These are phyloP conservation scores for Peucedramus taeniatus DNA, from an alignment of 2,113 vertebrate genomes.

Conservation along the genomic window DNA sequence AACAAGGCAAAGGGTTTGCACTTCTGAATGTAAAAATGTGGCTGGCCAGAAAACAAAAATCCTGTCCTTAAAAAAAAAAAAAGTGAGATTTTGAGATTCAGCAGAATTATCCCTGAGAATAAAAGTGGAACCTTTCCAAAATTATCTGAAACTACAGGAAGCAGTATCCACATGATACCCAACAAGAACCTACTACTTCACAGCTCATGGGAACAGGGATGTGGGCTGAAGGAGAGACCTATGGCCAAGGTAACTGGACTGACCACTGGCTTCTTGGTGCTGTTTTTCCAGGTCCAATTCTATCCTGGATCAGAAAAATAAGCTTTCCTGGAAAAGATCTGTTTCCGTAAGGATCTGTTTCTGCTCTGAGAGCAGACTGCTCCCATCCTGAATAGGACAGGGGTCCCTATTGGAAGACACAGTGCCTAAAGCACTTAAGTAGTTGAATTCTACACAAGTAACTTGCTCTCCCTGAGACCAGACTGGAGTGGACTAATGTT, in stretches of 20 bases:
- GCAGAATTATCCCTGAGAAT: background rate
- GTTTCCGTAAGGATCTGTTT: background rate
- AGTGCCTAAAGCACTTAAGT: background rate
- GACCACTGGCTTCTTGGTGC: background rate
- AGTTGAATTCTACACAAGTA: background rate
- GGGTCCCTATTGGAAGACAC: background rate
- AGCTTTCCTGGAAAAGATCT: background rate
- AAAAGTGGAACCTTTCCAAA: background rate
- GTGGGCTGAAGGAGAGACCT: background rate
- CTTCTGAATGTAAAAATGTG: background rate
- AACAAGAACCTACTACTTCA: background rate
- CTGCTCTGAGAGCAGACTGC: background rate
- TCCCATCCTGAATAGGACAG: background rate
- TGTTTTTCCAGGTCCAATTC: background rate
- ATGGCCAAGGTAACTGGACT: background rate
- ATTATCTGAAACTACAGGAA: background rate
- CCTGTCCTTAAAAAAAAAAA: background rate
- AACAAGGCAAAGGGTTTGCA: conserved; percentile 16
- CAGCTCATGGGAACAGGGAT: background rate
- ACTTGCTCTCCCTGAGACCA: background rate
- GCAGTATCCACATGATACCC: background rate
- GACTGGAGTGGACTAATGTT: background rate
- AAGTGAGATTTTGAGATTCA: fast-evolving
- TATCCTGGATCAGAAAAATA: background rate
- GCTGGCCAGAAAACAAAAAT: conserved; percentile 1